Percentiles rank a stretch among this genome's conserved stretches.
Evolutionary conservation across 2,888 invertebrate species (phyloP).

Genomic region (Polylopha cassiicola): DNA sequence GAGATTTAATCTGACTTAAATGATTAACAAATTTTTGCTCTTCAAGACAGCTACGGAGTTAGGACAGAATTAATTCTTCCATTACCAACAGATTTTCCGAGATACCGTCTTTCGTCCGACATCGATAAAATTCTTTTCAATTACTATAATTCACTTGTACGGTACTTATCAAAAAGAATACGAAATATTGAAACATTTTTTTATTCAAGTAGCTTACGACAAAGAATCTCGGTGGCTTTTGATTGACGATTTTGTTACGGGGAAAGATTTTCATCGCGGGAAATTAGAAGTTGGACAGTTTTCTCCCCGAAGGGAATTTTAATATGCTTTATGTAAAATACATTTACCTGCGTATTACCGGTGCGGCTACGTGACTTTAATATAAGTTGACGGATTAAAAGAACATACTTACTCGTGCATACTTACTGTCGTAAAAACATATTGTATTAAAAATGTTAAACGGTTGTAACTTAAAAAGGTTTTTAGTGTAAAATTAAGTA

Average conservation of each 20-base stretch:
- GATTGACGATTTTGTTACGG: slow-evolving; percentile 58
- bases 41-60: too few relatives aligned
- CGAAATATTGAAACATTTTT: slow-evolving; percentile 35
- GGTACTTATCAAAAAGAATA: slow-evolving; percentile 22
- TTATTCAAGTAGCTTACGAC: slow-evolving; percentile 40
- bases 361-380: slow-evolving; percentile 30
- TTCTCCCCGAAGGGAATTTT: slow-evolving; percentile 47
- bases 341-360: slow-evolving; percentile 42
- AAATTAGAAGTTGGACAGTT: slow-evolving; percentile 53
- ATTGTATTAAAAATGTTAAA: too few relatives aligned
- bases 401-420: slow-evolving; percentile 4
- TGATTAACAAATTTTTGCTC: too few relatives aligned
- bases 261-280: slow-evolving; percentile 52
- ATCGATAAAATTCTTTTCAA: slow-evolving; percentile 15
- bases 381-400: slow-evolving; percentile 13
- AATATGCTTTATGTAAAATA: slow-evolving; percentile 49
- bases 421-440: too few relatives aligned
- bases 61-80: neutral
- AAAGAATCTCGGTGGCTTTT: slow-evolving; percentile 46
- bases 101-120: neutral
- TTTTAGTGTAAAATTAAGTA: too few relatives aligned
- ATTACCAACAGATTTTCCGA: slow-evolving; percentile 1
- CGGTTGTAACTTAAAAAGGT: too few relatives aligned
- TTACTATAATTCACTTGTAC: slow-evolving; percentile 17
- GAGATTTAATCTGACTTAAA: too few relatives aligned